Evolutionary conservation across 2,888 invertebrate species (phyloP).

Genomic region (Philhelius pedissequus): DNA sequence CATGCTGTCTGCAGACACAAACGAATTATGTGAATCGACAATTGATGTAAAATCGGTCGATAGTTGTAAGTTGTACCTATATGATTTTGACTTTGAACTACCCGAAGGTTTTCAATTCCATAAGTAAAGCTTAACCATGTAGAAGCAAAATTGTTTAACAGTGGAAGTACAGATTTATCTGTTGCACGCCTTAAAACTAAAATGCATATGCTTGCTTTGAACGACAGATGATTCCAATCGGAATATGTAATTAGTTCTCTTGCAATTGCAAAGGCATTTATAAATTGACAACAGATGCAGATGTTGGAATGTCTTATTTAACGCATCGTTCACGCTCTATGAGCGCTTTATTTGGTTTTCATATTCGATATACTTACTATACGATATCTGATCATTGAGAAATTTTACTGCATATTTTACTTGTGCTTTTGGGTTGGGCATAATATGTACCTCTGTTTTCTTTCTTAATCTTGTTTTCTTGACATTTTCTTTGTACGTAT

Average conservation of each 20-base stretch:
- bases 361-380: not conserved
- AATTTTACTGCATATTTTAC: too few relatives aligned
- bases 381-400: not conserved
- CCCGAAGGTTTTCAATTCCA: slow-evolving; percentile 2
- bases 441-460: too few relatives aligned
- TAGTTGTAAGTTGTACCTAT: not conserved
- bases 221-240: slow-evolving; percentile 22
- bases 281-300: slow-evolving; percentile 16
- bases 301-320: not conserved
- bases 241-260: slow-evolving; percentile 20
- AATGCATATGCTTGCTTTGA: not conserved
- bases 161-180: not conserved
- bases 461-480: too few relatives aligned
- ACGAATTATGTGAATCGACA: slow-evolving; percentile 21
- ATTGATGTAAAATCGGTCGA: slow-evolving; percentile 20
- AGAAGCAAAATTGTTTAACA: slow-evolving; percentile 15
- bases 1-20: slow-evolving; percentile 34
- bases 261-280: not conserved
- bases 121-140: slow-evolving; percentile 1
- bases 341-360: not conserved
- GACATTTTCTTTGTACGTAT: too few relatives aligned
- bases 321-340: not conserved
- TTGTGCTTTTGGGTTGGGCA: too few relatives aligned
- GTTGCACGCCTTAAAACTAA: not conserved
- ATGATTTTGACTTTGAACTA: slow-evolving; percentile 23